Percentiles rank a stretch among this genome's conserved stretches.
These are phyloP conservation scores for Chrysochloris asiatica DNA, from an alignment of 2,113 vertebrate species.

Conservation along the genomic window DNA sequence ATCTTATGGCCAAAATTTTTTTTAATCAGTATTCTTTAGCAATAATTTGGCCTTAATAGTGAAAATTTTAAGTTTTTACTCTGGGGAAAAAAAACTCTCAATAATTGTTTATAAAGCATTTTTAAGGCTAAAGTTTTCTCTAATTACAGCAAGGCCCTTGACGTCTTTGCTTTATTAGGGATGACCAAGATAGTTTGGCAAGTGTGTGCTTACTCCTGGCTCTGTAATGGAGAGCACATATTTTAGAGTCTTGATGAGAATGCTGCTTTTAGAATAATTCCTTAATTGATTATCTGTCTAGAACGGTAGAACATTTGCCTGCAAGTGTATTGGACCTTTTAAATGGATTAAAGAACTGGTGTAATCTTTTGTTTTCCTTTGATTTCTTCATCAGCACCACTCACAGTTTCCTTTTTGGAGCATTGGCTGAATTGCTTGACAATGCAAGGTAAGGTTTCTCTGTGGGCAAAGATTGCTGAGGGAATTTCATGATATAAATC, in stretches of 20 bases:
- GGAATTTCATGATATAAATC: not conserved
- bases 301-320: not conserved
- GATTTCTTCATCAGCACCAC: conserved; percentile 84
- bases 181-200: not conserved
- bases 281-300: conserved; percentile 12
- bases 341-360: not conserved
- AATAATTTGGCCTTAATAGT: conserved; percentile 24
- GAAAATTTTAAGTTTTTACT: not conserved
- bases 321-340: conserved; percentile 13
- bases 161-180: not conserved
- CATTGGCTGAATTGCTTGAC: conserved; percentile 89
- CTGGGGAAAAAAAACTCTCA: not conserved
- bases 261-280: conserved; percentile 7
- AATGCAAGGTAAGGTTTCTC: conserved; percentile 87
- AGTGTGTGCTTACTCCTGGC: not conserved
- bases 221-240: not conserved
- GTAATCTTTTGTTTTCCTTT: conserved; percentile 29
- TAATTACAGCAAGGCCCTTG: not conserved
- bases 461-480: not conserved
- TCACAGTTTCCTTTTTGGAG: conserved; percentile 90
- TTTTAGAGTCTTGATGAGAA: conserved; percentile 20
- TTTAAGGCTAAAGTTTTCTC: not conserved
- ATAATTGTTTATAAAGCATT: conserved; percentile 2
- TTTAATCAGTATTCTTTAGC: not conserved
- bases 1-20: not conserved